A percentile compares a stretch with the other conserved stretches of the same genome.
phyloP scores from a whole-genome alignment of 2,797 vertebrate species.

The Ispidina picta region DNA sequence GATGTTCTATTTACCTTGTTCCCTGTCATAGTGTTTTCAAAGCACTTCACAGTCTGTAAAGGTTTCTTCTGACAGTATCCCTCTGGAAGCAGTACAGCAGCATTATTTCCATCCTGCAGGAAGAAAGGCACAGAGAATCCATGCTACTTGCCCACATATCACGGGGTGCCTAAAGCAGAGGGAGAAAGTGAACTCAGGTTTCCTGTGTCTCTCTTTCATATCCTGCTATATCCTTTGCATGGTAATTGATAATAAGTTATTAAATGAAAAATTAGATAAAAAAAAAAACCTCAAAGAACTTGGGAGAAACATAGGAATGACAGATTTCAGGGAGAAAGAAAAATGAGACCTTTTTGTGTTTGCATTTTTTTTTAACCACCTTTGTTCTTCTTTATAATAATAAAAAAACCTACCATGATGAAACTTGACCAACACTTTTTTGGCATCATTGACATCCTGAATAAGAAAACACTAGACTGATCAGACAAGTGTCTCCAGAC shows the following conservation, averaged over 20 bases:
- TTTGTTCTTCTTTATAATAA: no score
- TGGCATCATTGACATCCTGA: background rate
- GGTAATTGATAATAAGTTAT: background rate
- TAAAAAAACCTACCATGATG: no score
- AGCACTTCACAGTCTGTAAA: background rate
- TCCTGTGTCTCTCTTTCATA: background rate
- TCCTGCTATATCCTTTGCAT: background rate
- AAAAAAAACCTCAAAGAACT: background rate
- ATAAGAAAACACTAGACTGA: background rate
- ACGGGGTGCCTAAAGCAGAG: background rate
- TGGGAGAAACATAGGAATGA: background rate
- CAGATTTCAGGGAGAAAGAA: background rate
- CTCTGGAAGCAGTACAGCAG: background rate
- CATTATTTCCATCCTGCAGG: background rate
- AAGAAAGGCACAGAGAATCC: background rate
- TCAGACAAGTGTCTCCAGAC: background rate
- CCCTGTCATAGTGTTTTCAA: background rate
- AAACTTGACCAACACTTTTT: background rate
- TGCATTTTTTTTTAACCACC: no score
- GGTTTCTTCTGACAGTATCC: background rate
- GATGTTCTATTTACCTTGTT: background rate
- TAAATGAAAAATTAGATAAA: background rate
- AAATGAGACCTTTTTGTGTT: background rate
- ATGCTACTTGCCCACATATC: background rate
- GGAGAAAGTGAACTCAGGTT: conserved; percentile 2